These are phyloP conservation scores for Gibbula magus DNA, from an alignment of 2,888 invertebrate genomes.

Conservation along the genomic window DNA sequence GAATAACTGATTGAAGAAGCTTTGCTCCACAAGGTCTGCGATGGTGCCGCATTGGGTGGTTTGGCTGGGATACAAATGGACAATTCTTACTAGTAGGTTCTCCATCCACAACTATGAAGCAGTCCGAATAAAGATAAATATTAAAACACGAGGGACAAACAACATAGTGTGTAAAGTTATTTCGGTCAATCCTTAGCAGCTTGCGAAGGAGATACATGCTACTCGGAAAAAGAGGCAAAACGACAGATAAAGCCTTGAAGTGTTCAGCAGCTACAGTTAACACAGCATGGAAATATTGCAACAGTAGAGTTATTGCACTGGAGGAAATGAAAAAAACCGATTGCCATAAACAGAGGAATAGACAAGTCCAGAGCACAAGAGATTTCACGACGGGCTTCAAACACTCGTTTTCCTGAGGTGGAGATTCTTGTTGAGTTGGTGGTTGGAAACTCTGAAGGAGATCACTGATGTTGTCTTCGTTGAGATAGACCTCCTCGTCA, in stretches of 20 bases:
- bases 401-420: neutral
- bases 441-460: neutral
- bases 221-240: neutral
- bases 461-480: neutral
- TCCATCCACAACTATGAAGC: neutral
- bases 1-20: neutral
- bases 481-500: neutral
- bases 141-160: neutral
- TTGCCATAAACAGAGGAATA: neutral
- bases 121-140: neutral
- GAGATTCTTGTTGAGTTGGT: neutral
- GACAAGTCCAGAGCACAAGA: neutral
- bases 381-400: neutral
- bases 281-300: neutral
- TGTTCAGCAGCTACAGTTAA: neutral
- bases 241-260: neutral
- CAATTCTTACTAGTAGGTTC: neutral
- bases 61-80: neutral
- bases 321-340: neutral
- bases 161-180: neutral
- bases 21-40: neutral
- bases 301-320: neutral
- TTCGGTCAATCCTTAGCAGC: neutral
- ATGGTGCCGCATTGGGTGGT: neutral
- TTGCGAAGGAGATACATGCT: neutral